Percentiles rank a stretch among this genome's conserved stretches.
These are phyloP conservation scores for Helicoverpa zea DNA, from an alignment of 1,140 invertebrate species.

Conservation along the genomic window DNA sequence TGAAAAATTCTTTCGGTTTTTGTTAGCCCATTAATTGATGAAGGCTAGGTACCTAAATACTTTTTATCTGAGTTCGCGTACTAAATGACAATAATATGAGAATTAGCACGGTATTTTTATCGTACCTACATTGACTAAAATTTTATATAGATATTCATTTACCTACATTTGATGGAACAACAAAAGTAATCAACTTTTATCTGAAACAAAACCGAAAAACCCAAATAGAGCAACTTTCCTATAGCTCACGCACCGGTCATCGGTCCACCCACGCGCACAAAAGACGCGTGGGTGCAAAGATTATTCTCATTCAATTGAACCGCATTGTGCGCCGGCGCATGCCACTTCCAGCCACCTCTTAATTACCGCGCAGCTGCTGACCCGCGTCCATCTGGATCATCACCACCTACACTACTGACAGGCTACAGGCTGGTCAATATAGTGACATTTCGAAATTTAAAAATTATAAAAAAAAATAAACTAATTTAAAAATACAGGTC, in stretches of 20 bases:
- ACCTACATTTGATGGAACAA: too few relatives aligned
- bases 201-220: slow-evolving; percentile 18
- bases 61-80: too few relatives aligned
- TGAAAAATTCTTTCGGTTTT: too few relatives aligned
- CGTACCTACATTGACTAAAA: too few relatives aligned
- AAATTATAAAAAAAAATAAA: too few relatives aligned
- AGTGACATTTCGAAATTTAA: background rate
- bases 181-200: background rate
- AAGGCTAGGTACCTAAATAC: too few relatives aligned
- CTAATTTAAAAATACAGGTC: too few relatives aligned
- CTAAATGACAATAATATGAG: too few relatives aligned
- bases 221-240: slow-evolving; percentile 69
- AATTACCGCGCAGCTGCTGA: slow-evolving; percentile 85
- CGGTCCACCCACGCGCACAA: slow-evolving; percentile 82
- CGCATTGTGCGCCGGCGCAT: slow-evolving; percentile 84
- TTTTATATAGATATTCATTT: too few relatives aligned
- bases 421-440: slow-evolving; percentile 71
- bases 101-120: too few relatives aligned
- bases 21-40: too few relatives aligned
- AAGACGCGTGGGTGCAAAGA: slow-evolving; percentile 85
- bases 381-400: slow-evolving; percentile 83
- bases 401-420: slow-evolving; percentile 74
- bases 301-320: slow-evolving; percentile 86
- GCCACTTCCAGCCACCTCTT: slow-evolving; percentile 85
- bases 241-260: slow-evolving; percentile 68